Evolutionary conservation across 2,888 invertebrate species (phyloP), one percentile per base, ranked within the genome.

Genomic region (Leucania comma): DNA sequence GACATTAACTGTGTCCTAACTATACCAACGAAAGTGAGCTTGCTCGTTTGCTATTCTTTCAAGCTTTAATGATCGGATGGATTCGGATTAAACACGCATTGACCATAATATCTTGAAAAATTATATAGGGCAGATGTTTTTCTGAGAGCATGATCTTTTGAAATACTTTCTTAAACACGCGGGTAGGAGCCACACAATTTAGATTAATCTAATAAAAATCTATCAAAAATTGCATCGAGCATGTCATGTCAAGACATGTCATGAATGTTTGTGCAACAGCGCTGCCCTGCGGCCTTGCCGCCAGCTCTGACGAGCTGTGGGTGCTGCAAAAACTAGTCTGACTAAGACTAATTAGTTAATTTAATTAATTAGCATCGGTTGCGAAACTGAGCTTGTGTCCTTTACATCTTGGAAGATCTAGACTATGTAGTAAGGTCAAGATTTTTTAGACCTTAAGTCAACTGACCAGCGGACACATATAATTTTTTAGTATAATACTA

Each of bases 331-430:
- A 79, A 79, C 50, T 62, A 26, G 72, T 72, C 62, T 32, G 42
- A 61, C 65, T 38, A 51, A 61, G 62, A 59, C 57, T 82, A 73
- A 79, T 80, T 74, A 84, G 54, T 61, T 57, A 59, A 60, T 26
- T 58, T 70, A 81, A 77, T 81, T 71, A 77, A 84, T 81, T 84
- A 42, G 68, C 58, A 38, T 24, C 73, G 82, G 58, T 81, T 73
- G 67, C 70, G 64, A 84, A 84, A 84, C 57, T 26, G 24, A 32
- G 29, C 26, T 76, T 26, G 64, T 68, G 72, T 70, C 82, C 82
- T 68, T 68, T 67, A 61, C 17, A 53, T 54, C 26, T 38, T 51
- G 35, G 66, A 22, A 66, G 56, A 82, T 73, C 66, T 82, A 82
- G 79, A 82, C 60, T 82, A 63, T 32, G 24, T 3, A 68, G 68